Evolutionary conservation across 2,888 invertebrate species (phyloP), one percentile per base, ranked within the genome.

Genomic region (Aphodius sticticus): DNA sequence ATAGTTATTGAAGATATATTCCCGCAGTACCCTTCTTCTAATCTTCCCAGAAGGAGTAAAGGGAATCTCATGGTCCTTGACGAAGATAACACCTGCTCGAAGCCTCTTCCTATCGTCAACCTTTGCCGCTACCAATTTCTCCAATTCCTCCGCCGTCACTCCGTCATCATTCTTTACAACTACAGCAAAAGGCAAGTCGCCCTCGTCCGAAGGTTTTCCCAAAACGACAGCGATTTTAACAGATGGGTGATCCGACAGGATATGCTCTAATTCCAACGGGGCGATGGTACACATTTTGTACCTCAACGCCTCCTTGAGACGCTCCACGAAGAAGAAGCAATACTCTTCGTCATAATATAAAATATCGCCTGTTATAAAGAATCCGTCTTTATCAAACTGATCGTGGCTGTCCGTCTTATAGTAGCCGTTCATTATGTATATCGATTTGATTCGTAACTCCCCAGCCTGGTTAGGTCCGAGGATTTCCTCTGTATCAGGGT

Each of bases 171-270:
- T 86, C 81, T 92, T 92, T 0, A 90, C 84, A 0, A 94, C 92
- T 1, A 78, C 69, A 14, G 96, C 89, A 82, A 93, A 93, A 0
- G 94, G 95, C 84, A 92, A 91, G 6, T 96, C 96, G 35, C 91
- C 91, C 14, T 89, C 87, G 0, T 91, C 89, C 85, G 96, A 93
- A 0, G 94, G 93, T 26, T 95, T 88, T 0, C 96, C 96, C 81
- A 97, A 90, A 0, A 97, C 96, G 0, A 95, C 96, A 0, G 94
- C 95, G 84, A 97, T 96, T 16, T 91, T 79, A 5, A 89, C 85
- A 5, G 84, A 84, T 6, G 88, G 87, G 84, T 89, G 89, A n/a
- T 81, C 77, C n/a, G 83, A 78, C 38, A 89, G 79, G 70, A 86
- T 81, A 70, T 82, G 81, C 83, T 89, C 89, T 6, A 88, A 26